Percentiles rank a stretch among this genome's conserved stretches.
Evolutionary conservation across 2,113 vertebrate genomes (phyloP).

Genomic region (Gopherus flavomarginatus): DNA sequence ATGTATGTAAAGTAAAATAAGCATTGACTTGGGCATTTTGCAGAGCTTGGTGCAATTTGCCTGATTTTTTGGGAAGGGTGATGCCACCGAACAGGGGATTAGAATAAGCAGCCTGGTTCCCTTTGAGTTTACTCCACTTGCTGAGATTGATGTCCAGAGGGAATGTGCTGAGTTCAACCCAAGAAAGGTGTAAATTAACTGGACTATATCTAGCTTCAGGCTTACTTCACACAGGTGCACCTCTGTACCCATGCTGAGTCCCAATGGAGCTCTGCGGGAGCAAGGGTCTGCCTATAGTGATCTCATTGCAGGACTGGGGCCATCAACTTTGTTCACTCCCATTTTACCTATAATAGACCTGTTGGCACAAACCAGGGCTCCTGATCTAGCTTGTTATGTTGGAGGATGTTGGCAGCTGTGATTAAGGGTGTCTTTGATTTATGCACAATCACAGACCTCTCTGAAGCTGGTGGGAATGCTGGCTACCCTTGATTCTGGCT

Average conservation of each 20-base stretch:
- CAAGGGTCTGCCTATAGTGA: background rate
- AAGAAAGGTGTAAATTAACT: background rate
- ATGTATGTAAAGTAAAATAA: background rate
- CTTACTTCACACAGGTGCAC: accelerated
- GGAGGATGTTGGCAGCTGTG: background rate
- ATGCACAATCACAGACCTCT: background rate
- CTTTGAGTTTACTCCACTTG: background rate
- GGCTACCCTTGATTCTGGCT: background rate
- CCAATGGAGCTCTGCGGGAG: accelerated
- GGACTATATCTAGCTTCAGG: background rate
- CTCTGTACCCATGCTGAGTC: accelerated
- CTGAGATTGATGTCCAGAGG: background rate
- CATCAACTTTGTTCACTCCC: accelerated
- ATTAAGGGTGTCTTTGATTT: accelerated
- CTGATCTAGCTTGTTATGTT: background rate
- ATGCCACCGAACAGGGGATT: conserved; percentile 2
- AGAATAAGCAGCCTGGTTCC: accelerated
- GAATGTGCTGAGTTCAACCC: background rate
- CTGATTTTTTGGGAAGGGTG: background rate
- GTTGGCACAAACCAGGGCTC: background rate
- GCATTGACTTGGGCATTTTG: background rate
- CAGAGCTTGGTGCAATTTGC: background rate
- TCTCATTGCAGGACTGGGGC: background rate
- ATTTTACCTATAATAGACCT: accelerated
- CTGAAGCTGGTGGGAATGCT: accelerated